A percentile compares a stretch with the other conserved stretches of the same genome.
Conservation (phyloP, 2,797 vertebrate species). For the Discoglossus pictus region DNA sequence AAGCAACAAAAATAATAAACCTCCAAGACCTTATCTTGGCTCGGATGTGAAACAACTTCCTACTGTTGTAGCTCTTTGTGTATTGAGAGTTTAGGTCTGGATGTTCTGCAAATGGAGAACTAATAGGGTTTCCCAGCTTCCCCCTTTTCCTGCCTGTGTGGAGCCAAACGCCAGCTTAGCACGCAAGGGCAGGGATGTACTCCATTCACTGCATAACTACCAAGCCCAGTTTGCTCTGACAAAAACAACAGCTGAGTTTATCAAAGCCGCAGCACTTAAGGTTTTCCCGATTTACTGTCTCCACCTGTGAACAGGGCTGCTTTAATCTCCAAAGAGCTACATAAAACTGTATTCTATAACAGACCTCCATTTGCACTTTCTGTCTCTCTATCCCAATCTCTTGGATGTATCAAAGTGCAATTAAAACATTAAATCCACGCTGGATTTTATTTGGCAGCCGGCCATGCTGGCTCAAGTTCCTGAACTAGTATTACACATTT, state of each 20-base stretch:
- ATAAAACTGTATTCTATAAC: constrained; percentile 44
- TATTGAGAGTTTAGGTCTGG: constrained; percentile 61
- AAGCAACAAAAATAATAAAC: constrained; percentile 86
- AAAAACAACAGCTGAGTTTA: constrained; percentile 61
- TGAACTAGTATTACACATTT: constrained; percentile 45
- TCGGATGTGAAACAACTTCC: constrained; percentile 84
- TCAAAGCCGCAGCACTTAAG: constrained; percentile 63
- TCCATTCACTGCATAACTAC: constrained; percentile 31
- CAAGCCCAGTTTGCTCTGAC: constrained; percentile 46
- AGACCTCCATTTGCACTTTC: constrained; percentile 19
- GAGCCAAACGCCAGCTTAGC: constrained; percentile 66
- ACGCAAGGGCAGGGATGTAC: constrained; percentile 60
- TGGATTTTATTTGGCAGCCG: constrained; percentile 47
- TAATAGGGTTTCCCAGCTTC: constrained; percentile 67
- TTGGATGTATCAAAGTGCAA: constrained; percentile 56
- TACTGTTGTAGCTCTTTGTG: constrained; percentile 68
- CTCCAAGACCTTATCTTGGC: constrained; percentile 85
- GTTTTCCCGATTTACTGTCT: constrained; percentile 59
- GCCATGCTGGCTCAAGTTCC: constrained; percentile 40
- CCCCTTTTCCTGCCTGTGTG: constrained; percentile 67
- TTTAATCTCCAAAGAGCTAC: constrained; percentile 54
- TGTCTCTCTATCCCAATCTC: constrained; percentile 30
- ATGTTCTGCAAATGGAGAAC: constrained; percentile 64
- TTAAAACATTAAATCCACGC: constrained; percentile 25
- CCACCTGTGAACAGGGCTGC: constrained; percentile 48